A percentile compares a stretch with the other conserved stretches of the same genome.
Evolutionary conservation across 1,140 invertebrate genomes (phyloP).

Genomic region (Sitobion miscanthi): DNA sequence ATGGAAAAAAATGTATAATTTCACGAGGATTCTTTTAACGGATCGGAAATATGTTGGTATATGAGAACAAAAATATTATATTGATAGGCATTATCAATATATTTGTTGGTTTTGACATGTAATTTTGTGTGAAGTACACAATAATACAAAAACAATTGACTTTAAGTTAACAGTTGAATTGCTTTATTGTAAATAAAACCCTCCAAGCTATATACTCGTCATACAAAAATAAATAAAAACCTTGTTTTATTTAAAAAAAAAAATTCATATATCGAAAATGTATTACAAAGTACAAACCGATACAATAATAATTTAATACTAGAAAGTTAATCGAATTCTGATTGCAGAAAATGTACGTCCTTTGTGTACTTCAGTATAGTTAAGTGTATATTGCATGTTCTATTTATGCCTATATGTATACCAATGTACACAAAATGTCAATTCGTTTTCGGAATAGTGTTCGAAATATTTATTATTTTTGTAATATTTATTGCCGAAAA

Average conservation of each 20-base stretch:
- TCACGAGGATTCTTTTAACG: neutral
- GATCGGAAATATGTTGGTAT: neutral
- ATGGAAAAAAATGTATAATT: neutral
- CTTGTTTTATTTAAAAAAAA: neutral
- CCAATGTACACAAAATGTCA: neutral
- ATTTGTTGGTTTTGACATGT: neutral
- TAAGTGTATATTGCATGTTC: neutral
- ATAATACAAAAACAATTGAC: neutral
- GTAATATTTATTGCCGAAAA: neutral
- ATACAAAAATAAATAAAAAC: neutral
- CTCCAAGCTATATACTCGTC: neutral
- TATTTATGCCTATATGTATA: neutral
- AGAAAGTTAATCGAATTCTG: slow-evolving; percentile 12
- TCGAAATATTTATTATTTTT: neutral
- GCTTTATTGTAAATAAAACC: neutral
- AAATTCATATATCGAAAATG: neutral
- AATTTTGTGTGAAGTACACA: neutral
- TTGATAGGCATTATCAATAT: neutral
- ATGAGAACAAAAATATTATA: neutral
- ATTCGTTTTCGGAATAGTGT: neutral
- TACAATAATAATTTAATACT: neutral
- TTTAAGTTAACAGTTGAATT: neutral
- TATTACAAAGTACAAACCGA: neutral
- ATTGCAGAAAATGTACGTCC: neutral
- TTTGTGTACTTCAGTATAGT: neutral